A percentile compares a stretch with the other conserved stretches of the same genome.
phyloP scores from a whole-genome alignment of 2,113 vertebrate genomes.

The human (Homo sapiens) region GRCh38 chr20:30872001-30872500 shows the following conservation, averaged over 20 bases:
- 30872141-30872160: conserved; percentile 4
- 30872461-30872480: neutral
- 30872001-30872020: fast-evolving
- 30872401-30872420: neutral
- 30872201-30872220: conserved; percentile 75
- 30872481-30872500: too few species aligned
- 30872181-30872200: conserved; percentile 67
- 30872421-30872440: neutral
- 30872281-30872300: neutral
- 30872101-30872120: neutral
- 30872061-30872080: neutral
- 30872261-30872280: conserved; percentile 5
- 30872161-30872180: conserved; percentile 66
- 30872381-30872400: fast-evolving
- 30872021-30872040: fast-evolving
- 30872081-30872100: neutral
- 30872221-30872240: conserved; percentile 62
- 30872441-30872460: neutral
- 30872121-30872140: neutral
- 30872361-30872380: fast-evolving
- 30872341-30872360: neutral
- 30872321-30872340: fast-evolving
- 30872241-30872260: conserved; percentile 62
- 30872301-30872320: neutral
- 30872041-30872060: neutral